These are phyloP conservation scores for Heteronetta atricapilla DNA, from an alignment of 2,113 vertebrate species.

Conservation along the genomic window DNA sequence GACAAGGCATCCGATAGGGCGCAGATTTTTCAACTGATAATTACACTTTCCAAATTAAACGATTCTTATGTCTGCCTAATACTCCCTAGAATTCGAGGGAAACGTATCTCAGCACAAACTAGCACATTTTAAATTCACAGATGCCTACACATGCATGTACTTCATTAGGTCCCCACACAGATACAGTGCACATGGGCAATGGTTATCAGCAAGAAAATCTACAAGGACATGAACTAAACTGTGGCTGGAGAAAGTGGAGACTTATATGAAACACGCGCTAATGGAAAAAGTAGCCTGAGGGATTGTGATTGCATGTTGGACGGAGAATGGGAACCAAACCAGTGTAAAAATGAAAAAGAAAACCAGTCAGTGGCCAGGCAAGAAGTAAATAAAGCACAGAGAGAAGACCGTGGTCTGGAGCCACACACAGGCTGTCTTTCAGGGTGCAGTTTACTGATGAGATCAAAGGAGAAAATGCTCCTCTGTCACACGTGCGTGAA, in stretches of 20 bases:
- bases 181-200: rapidly evolving
- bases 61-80: not conserved
- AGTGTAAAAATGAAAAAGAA: not conserved
- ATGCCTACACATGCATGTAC: not conserved
- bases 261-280: not conserved
- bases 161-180: not conserved
- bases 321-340: not conserved
- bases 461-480: not conserved
- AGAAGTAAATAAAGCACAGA: not conserved
- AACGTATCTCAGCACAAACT: not conserved
- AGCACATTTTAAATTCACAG: not conserved
- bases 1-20: not conserved
- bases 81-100: not conserved
- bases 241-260: not conserved
- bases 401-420: not conserved
- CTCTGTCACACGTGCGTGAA: rapidly evolving
- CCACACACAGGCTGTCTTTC: not conserved
- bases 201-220: not conserved
- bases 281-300: not conserved
- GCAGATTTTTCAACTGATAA: conserved; percentile 29
- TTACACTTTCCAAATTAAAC: not conserved
- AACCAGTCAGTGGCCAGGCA: not conserved
- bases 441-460: not conserved
- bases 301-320: not conserved
- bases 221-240: not conserved